Evolutionary conservation across 2,113 vertebrate species (phyloP).

Genomic region (Lipophrys pholis): DNA sequence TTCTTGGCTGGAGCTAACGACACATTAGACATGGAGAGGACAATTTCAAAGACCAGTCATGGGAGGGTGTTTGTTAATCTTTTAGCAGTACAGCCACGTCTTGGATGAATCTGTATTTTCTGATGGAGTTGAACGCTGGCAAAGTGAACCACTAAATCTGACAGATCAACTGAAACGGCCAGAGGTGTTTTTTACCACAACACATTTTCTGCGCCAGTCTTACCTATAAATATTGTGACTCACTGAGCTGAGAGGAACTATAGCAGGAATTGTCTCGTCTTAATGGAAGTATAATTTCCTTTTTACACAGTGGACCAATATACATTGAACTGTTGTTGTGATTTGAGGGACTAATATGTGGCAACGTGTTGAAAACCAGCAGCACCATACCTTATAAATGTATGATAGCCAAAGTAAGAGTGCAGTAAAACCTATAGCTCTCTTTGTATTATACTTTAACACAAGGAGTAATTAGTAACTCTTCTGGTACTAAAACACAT

Average conservation of each 20-base stretch:
- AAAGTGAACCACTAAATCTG: slow-evolving; percentile 29
- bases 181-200: slow-evolving; percentile 28
- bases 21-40: slow-evolving; percentile 24
- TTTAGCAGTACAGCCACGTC: slow-evolving; percentile 6
- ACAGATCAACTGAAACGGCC: slow-evolving; percentile 32
- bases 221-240: slow-evolving; percentile 22
- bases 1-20: slow-evolving; percentile 24
- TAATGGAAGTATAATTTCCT: neutral
- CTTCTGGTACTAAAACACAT: no score
- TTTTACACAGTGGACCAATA: neutral
- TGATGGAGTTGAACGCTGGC: slow-evolving; percentile 10
- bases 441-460: no score
- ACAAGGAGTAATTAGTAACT: no score
- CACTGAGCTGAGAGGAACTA: neutral
- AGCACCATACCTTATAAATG: no score
- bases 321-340: no score
- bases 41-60: slow-evolving; percentile 15
- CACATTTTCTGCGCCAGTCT: slow-evolving; percentile 13
- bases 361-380: no score
- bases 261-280: slow-evolving; percentile 17
- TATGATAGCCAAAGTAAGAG: no score
- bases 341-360: no score
- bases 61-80: slow-evolving; percentile 42
- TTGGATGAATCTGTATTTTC: slow-evolving; percentile 11
- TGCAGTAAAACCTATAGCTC: no score